These are phyloP conservation scores for Sinhomidia bicolor DNA, from an alignment of 2,888 invertebrate species.

Conservation along the genomic window DNA sequence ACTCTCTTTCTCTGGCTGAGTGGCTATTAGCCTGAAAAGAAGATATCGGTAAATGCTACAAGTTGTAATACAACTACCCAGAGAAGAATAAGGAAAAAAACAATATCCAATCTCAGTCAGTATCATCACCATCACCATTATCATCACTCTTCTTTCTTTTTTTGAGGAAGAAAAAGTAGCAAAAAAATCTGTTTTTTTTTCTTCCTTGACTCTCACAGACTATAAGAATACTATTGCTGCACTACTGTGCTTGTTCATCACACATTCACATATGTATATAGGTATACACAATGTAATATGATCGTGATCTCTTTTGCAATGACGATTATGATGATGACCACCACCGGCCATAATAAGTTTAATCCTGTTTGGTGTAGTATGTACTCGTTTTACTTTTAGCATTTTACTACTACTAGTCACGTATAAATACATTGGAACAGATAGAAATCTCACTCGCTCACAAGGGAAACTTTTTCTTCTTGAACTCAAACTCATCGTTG, in stretches of 20 bases:
- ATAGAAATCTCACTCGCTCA: not conserved
- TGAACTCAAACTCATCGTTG: not conserved
- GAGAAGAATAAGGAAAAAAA: conserved; percentile 29
- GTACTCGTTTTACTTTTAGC: not conserved
- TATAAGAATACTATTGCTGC: not conserved
- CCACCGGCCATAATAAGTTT: not conserved
- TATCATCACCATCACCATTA: not conserved
- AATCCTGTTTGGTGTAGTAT: not conserved
- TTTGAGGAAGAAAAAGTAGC: not conserved
- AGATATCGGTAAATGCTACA: conserved; percentile 42
- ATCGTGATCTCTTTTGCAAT: not conserved
- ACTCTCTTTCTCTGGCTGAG: conserved; percentile 29
- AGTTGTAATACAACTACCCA: conserved; percentile 35
- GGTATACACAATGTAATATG: not conserved
- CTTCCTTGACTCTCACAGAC: not conserved
- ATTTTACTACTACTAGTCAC: conserved; percentile 1
- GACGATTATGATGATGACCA: conserved; percentile 26
- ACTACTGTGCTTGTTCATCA: not conserved
- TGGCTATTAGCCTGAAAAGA: conserved; percentile 35
- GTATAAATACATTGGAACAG: conserved; percentile 20
- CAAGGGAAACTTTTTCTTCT: not conserved
- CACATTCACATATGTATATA: not conserved
- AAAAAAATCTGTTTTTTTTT: conserved; percentile 50
- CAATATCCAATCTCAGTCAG: conserved; percentile 32
- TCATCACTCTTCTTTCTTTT: conserved; percentile 4